Base-by-base conservation (phyloP, 2,113 vertebrate genomes). In the Panthera leo region DNA sequence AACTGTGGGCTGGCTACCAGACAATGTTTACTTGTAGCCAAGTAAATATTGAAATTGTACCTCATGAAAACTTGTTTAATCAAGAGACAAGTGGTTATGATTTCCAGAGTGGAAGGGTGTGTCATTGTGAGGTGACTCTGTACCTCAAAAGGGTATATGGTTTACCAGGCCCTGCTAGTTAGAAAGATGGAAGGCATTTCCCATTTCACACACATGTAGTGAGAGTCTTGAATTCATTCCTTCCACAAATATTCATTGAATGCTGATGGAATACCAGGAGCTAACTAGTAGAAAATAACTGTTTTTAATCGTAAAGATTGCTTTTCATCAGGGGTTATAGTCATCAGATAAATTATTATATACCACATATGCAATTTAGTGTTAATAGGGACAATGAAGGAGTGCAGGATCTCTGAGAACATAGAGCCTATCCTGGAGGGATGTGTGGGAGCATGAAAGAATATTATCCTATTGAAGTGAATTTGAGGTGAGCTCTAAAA, bases 401-500 rank as follows among this genome's bases (percentile, higher is more conserved):
- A 58, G 18, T 29, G 2, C 29, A 68, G 10, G 15, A 5, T 71
- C 14, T 80, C 12, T 85, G 65, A 89, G 9, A 79, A 39, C 5
- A 39, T 45, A 45, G 6, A 14, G 63, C 19, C 73, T 84, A 16
- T 15, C 12, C 7, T 71, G 25, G 13, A 65, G 4, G 25, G 51
- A 21, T 4, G 23, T 75, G 4, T 34, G 21, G 2, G 39, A 1
- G 0, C 12, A 58, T 10, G 2, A 94, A 5, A 92, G 16, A 76
- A 70, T 80, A 65, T 34, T 85, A 25, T 2, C 9, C 10, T 51
- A 11, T 48, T 13, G 8, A 45, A 92, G 42, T 82, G 14, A 85
- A 92, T 65, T 67, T 82, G 67, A 78, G 10, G 86, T 86, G 63
- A 93, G 18, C 5, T 86, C 75, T 90, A 21, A 84, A 63, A 39